Conservation (phyloP, 2,113 vertebrate species). For the Tragelaphus strepsiceros region DNA sequence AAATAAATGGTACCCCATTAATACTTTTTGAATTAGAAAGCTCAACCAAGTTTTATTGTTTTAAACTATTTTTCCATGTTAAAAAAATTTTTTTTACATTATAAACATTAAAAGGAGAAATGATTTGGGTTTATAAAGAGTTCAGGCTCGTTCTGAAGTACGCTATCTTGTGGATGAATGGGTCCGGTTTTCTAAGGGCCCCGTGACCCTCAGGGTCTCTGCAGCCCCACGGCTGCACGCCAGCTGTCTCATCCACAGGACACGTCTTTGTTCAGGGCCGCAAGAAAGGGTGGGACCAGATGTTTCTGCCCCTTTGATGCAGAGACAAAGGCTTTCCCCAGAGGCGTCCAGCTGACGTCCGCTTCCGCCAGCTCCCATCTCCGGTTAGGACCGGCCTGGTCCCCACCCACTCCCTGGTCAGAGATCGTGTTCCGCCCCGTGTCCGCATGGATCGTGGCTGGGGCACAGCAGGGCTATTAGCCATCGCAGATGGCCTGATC, state of each 20-base stretch:
- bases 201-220: neutral
- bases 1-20: neutral
- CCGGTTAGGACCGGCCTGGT: accelerated
- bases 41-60: neutral
- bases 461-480: no score
- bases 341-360: neutral
- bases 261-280: neutral
- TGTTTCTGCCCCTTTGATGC: neutral
- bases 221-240: neutral
- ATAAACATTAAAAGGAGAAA: neutral
- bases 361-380: neutral
- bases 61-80: neutral
- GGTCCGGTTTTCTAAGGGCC: accelerated
- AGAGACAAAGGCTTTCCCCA: neutral
- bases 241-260: neutral
- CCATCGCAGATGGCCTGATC: accelerated
- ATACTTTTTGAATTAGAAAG: neutral
- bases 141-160: neutral
- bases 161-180: neutral
- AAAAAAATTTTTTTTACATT: neutral
- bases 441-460: accelerated
- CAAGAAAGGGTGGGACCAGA: neutral
- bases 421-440: accelerated
- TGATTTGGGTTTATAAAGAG: neutral
- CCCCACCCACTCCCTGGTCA: neutral